These are phyloP conservation scores for Chaetodon auriga DNA, from an alignment of 2,113 vertebrate species.

Conservation along the genomic window DNA sequence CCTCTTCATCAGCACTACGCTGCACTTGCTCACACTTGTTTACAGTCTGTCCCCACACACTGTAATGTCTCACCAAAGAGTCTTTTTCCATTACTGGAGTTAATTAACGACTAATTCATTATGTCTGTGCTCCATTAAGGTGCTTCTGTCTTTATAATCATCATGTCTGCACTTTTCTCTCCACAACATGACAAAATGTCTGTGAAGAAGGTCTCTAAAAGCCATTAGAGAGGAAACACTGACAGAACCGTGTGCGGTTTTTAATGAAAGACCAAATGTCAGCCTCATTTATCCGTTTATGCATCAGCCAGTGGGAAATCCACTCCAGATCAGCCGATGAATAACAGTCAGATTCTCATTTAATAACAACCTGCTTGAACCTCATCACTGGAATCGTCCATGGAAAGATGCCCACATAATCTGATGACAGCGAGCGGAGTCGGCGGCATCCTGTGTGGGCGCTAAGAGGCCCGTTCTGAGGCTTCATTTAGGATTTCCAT, in stretches of 20 bases:
- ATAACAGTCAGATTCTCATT: slow-evolving; percentile 13
- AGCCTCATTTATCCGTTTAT: neutral
- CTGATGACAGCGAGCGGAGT: slow-evolving; percentile 24
- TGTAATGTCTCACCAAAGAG: too few relatives aligned
- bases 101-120: neutral
- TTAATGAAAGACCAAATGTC: neutral
- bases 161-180: neutral
- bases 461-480: neutral
- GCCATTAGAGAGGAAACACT: neutral
- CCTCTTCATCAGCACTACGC: too few relatives aligned
- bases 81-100: too few relatives aligned
- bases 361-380: slow-evolving; percentile 1
- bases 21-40: too few relatives aligned
- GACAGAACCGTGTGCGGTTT: neutral
- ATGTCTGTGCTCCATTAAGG: neutral
- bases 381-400: neutral
- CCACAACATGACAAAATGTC: neutral
- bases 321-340: slow-evolving; percentile 6
- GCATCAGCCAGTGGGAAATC: neutral
- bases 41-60: too few relatives aligned
- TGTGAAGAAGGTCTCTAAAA: neutral
- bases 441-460: slow-evolving; percentile 55
- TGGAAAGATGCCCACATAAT: slow-evolving; percentile 54
- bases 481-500: slow-evolving; percentile 1
- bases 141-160: neutral